Evolutionary conservation across 2,888 invertebrate species (phyloP).

Genomic region (Cacoxenus indagator): DNA sequence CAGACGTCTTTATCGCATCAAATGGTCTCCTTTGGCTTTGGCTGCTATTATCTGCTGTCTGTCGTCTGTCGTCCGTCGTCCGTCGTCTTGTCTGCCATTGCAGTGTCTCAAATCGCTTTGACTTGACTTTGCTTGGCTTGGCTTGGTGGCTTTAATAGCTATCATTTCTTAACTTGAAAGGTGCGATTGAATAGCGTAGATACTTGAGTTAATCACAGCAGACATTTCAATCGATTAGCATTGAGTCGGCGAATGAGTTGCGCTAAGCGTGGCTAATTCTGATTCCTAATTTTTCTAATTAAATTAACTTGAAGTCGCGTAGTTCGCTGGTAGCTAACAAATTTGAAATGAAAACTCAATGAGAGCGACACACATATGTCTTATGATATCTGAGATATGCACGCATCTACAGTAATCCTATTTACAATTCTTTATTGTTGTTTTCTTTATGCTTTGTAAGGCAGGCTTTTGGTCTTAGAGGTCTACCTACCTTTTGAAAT

Average conservation of each 20-base stretch:
- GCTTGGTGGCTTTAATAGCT: conserved; percentile 26
- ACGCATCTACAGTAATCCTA: neutral
- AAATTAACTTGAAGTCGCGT: neutral
- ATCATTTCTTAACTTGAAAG: conserved; percentile 33
- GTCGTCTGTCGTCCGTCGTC: neutral
- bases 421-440: neutral
- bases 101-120: conserved; percentile 8
- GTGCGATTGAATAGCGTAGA: conserved; percentile 37
- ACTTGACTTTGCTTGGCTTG: neutral
- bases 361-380: neutral
- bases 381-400: neutral
- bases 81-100: neutral
- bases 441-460: neutral
- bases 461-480: neutral
- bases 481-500: conserved; percentile 25
- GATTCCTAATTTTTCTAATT: neutral
- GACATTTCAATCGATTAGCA: conserved; percentile 33
- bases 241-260: neutral
- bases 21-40: conserved; percentile 9
- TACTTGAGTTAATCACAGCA: conserved; percentile 34
- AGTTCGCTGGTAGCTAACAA: no score
- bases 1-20: conserved; percentile 17
- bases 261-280: neutral
- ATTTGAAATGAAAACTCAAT: neutral
- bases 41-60: conserved; percentile 3